Evolutionary conservation across 2,888 invertebrate genomes (phyloP), one percentile per base, ranked within the genome.

Genomic region (Drosophila algonquin): DNA sequence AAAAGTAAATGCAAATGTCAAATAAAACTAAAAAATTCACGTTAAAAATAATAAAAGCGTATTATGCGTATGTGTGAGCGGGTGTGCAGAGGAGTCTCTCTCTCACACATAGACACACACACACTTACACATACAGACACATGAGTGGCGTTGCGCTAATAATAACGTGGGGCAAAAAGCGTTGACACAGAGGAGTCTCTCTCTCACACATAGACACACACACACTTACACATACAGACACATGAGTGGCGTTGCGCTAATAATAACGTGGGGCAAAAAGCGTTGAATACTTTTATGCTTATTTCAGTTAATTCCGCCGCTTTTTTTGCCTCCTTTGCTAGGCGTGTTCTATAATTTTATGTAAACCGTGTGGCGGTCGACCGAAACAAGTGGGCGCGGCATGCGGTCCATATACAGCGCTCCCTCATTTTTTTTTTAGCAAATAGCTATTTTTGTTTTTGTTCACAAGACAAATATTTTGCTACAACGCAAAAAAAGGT

Each of bases 21-120:
- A 73, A 80, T 75, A 77, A 59, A 79, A 74, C 86, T 78, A 83
- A 78, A 84, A 68, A 84, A 87, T 76, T 60, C 60, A 63, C 75
- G 65, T 73, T 75, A 74, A 80, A 89, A 87, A 88, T 89, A 81
- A 79, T 78, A 76, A 80, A 73, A 73, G 65, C 71, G 63, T 75
- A 73, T 70, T 75, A 83, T 60, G 83, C 78, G 80, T 62, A 58
- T 58, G 55, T 30, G 51, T 44, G 58, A 14, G 27, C 12, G 35
- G n/a, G 47, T 48, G 58, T 59, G 40, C 30, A 32, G 18, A 9
- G n/a, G 51, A 51, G 21, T 10, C 9, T 18, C 46, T 16, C 71
- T 59, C 54, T 59, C 56, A 56, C 10, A 58, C 54, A 58, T 57
- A 54, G 60, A 69, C 64, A 61, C 21, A 21, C 3, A 3, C 1